A percentile compares a stretch with the other conserved stretches of the same genome.
Evolutionary conservation across 2,113 vertebrate species (phyloP).

Genomic region (Sterrhoptilus dennistouni): DNA sequence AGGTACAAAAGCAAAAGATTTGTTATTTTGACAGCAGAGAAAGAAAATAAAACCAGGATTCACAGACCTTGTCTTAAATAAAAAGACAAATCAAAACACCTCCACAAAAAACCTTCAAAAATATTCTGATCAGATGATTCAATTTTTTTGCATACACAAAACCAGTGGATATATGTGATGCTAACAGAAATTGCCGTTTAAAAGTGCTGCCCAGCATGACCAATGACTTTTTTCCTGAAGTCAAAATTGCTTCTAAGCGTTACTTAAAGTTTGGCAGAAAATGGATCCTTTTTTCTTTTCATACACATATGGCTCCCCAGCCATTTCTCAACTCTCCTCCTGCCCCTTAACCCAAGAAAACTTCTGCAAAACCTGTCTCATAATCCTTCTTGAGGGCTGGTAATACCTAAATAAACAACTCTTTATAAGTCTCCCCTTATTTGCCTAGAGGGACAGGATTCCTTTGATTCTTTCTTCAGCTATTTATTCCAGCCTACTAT

Average conservation of each 20-base stretch:
- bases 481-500: neutral
- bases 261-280: neutral
- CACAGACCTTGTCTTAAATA: neutral
- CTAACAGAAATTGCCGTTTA: neutral
- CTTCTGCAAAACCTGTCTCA: neutral
- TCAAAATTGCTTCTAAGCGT: neutral
- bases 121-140: neutral
- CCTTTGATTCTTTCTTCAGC: neutral
- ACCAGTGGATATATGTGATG: neutral
- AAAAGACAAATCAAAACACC: neutral
- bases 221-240: neutral
- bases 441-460: neutral
- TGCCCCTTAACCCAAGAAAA: neutral
- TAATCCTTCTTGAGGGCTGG: neutral
- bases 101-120: neutral
- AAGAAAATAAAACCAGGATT: neutral
- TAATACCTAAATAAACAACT: neutral
- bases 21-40: neutral
- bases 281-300: neutral
- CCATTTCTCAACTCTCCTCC: neutral
- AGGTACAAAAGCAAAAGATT: neutral
- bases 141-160: neutral
- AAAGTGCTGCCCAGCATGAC: neutral
- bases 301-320: fast-evolving
- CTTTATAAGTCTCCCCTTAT: neutral